phyloP scores from a whole-genome alignment of 2,113 vertebrate species.

The Erythrolamprus reginae region DNA sequence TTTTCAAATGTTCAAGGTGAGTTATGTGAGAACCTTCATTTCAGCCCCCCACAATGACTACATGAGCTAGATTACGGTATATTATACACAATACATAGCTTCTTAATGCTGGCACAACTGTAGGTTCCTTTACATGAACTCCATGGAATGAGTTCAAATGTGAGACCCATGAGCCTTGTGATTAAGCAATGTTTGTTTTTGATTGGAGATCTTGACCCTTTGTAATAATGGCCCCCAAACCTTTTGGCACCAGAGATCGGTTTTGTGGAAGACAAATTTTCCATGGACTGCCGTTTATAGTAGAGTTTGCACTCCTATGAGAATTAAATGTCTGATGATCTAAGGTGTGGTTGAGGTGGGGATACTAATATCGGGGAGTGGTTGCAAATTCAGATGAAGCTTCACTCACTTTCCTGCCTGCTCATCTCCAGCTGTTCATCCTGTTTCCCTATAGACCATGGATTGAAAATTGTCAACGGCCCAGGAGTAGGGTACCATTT shows the following conservation, averaged over 20 bases:
- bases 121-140: neutral
- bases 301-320: neutral
- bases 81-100: neutral
- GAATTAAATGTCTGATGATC: neutral
- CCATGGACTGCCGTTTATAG: neutral
- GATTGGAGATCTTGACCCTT: neutral
- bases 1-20: neutral
- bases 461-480: neutral
- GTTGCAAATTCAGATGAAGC: neutral
- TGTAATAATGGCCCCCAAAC: neutral
- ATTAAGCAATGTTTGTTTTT: neutral
- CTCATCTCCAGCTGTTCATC: neutral
- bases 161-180: neutral
- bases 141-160: neutral
- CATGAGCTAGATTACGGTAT: neutral
- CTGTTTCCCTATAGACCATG: neutral
- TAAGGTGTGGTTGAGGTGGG: neutral
- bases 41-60: too few relatives aligned
- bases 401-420: neutral
- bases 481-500: neutral
- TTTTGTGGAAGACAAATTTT: neutral
- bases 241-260: too few relatives aligned
- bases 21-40: neutral
- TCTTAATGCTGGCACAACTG: neutral
- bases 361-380: neutral